Percentiles rank a stretch among this genome's conserved stretches.
Conservation (phyloP, 2,888 invertebrate genomes). For the Campoletis raptor region DNA sequence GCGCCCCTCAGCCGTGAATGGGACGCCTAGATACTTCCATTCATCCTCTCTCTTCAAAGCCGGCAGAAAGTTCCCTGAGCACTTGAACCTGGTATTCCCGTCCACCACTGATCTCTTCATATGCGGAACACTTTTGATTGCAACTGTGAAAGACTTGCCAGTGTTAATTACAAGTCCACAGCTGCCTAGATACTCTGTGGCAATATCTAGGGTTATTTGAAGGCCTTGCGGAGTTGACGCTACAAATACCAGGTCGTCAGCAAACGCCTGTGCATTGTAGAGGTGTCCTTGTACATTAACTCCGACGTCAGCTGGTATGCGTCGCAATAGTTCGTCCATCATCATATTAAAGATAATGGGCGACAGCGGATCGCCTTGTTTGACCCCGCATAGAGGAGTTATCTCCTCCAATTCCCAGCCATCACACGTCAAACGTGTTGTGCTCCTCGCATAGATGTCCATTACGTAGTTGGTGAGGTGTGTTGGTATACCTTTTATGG, state of each 20-base stretch:
- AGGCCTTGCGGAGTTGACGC: slow-evolving; percentile 56
- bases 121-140: slow-evolving; percentile 11
- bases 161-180: slow-evolving; percentile 59
- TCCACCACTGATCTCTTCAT: slow-evolving; percentile 58
- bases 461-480: slow-evolving; percentile 51
- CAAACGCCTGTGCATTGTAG: slow-evolving; percentile 66
- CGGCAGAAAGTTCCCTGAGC: background rate
- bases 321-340: slow-evolving; percentile 43
- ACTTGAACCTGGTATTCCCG: slow-evolving; percentile 1
- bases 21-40: slow-evolving; percentile 65
- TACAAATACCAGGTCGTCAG: slow-evolving; percentile 68
- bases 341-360: slow-evolving; percentile 68
- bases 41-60: slow-evolving; percentile 55
- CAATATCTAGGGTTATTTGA: slow-evolving; percentile 19
- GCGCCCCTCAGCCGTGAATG: slow-evolving; percentile 57
- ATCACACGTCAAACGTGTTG: slow-evolving; percentile 39
- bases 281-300: slow-evolving; percentile 4
- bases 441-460: slow-evolving; percentile 29
- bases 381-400: slow-evolving; percentile 64
- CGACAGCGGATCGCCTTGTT: slow-evolving; percentile 72
- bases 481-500: slow-evolving; percentile 33
- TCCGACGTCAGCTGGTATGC: slow-evolving; percentile 43
- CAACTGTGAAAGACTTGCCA: slow-evolving; percentile 53
- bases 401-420: slow-evolving; percentile 53
- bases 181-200: background rate